Evolutionary conservation across 2,113 vertebrate genomes (phyloP).

Genomic region (Ceyx melanurus): DNA sequence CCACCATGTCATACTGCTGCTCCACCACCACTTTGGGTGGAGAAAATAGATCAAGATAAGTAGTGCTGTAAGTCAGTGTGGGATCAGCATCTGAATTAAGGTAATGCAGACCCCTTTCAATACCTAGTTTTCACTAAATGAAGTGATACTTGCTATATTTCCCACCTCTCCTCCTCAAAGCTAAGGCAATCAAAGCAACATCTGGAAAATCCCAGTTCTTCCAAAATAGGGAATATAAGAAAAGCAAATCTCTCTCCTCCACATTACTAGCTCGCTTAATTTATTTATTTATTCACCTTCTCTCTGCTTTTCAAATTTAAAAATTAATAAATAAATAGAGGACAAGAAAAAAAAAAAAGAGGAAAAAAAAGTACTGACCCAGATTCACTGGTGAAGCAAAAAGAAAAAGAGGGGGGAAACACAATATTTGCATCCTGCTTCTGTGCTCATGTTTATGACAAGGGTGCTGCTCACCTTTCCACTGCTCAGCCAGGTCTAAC

Average conservation of each 20-base stretch:
- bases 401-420: background rate
- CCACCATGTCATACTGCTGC: background rate
- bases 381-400: background rate
- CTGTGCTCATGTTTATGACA: accelerated
- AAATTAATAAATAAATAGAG: background rate
- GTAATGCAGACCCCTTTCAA: background rate
- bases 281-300: background rate
- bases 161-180: background rate
- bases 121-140: background rate
- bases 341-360: background rate
- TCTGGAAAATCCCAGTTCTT: background rate
- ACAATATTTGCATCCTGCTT: background rate
- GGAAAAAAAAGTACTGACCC: background rate
- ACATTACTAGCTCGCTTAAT: accelerated
- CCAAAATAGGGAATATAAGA: background rate
- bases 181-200: background rate
- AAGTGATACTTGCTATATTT: background rate
- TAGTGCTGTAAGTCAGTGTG: background rate
- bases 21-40: background rate
- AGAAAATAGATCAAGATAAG: background rate
- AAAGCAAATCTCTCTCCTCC: background rate
- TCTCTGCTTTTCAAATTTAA: background rate
- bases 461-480: background rate
- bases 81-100: background rate
- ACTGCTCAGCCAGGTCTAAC: background rate